phyloP scores from a whole-genome alignment of 2,888 invertebrate genomes.

The Siphlonurus alternatus region DNA sequence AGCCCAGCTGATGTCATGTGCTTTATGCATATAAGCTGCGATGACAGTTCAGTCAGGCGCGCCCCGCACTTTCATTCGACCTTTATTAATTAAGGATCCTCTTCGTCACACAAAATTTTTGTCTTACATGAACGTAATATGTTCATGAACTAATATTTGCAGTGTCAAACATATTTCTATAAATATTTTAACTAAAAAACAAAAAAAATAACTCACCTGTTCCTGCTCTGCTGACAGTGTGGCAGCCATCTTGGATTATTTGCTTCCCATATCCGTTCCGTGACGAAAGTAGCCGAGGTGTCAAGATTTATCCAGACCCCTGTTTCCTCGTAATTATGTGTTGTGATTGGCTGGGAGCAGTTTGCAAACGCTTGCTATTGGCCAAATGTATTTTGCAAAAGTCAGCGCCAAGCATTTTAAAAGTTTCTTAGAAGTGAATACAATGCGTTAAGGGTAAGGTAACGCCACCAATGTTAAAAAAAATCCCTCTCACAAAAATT shows the following conservation, averaged over 20 bases:
- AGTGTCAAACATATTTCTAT: not conserved
- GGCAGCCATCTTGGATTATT: constrained; percentile 42
- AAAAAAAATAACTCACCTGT: constrained; percentile 41
- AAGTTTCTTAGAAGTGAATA: too few species aligned
- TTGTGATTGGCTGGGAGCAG: too few species aligned
- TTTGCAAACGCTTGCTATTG: too few species aligned
- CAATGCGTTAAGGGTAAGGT: too few species aligned
- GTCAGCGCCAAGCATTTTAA: too few species aligned
- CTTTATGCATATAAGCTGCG: not conserved
- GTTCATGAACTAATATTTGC: not conserved
- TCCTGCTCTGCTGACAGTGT: constrained; percentile 60
- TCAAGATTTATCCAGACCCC: not conserved
- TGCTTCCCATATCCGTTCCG: constrained; percentile 6
- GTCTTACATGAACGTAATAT: not conserved
- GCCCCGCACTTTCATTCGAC: constrained; percentile 14
- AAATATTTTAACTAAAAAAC: constrained; percentile 10
- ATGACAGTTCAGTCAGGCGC: not conserved
- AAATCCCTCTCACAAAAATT: too few species aligned
- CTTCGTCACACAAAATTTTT: not conserved
- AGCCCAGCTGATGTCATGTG: not conserved
- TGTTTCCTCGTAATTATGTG: too few species aligned
- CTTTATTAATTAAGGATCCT: not conserved
- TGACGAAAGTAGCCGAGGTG: not conserved
- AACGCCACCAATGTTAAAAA: too few species aligned
- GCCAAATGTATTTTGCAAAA: too few species aligned